phyloP scores from a whole-genome alignment of 2,797 vertebrate species.

The Mus caroli region DNA sequence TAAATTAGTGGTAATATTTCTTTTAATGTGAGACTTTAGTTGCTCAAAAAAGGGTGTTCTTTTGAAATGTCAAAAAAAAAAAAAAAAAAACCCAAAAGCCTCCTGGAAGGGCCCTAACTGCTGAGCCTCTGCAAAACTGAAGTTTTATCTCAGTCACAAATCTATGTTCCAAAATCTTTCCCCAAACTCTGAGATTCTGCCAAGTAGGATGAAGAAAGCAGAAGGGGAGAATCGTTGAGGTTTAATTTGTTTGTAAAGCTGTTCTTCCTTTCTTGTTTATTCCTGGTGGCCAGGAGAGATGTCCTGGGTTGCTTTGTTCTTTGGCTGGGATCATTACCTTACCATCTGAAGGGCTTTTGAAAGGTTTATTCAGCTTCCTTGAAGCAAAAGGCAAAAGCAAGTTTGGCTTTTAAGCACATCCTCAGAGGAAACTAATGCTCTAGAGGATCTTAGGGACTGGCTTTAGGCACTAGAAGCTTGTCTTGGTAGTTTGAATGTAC shows the following conservation, averaged over 20 bases:
- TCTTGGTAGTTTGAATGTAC: slow-evolving; percentile 45
- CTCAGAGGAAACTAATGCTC: slow-evolving; percentile 59
- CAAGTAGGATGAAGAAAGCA: slow-evolving; percentile 74
- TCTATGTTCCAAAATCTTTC: slow-evolving; percentile 63
- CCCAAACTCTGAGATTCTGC: slow-evolving; percentile 64
- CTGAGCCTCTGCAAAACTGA: slow-evolving; percentile 73
- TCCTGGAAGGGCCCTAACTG: slow-evolving; percentile 15
- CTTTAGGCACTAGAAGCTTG: slow-evolving; percentile 1
- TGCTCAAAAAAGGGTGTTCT: slow-evolving; percentile 53
- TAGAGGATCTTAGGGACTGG: neutral
- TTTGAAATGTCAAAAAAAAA: slow-evolving; percentile 42
- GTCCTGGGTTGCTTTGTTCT: slow-evolving; percentile 72
- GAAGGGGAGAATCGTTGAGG: slow-evolving; percentile 47
- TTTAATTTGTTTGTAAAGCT: slow-evolving; percentile 79
- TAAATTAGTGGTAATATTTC: slow-evolving; percentile 35
- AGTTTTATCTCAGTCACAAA: slow-evolving; percentile 70
- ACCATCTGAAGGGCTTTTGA: slow-evolving; percentile 62
- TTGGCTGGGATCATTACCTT: slow-evolving; percentile 65
- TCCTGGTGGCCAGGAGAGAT: slow-evolving; percentile 61
- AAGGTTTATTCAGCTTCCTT: slow-evolving; percentile 60
- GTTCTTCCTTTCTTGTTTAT: slow-evolving; percentile 78
- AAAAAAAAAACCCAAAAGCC: no score
- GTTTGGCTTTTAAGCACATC: slow-evolving; percentile 62
- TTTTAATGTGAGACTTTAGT: slow-evolving; percentile 58
- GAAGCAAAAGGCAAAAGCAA: slow-evolving; percentile 59